Base-by-base conservation (phyloP, 2,888 invertebrate species). In the Mythimna loreyi region DNA sequence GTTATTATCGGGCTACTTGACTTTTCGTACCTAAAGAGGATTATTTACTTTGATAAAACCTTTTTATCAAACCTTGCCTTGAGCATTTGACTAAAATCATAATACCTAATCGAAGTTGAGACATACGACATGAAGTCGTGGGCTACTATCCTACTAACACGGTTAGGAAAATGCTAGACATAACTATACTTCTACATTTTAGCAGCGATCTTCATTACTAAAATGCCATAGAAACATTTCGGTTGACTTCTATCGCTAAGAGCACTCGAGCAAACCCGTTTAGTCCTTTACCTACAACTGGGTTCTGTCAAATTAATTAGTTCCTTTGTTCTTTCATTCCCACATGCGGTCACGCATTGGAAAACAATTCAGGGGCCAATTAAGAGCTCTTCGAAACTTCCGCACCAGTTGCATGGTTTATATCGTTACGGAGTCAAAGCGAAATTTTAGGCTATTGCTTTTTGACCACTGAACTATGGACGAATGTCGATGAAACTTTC, bases 391-490 rank as follows among this genome's bases (percentile, higher is more conserved):
- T 49, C 25, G 1, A 40, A 60, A 53, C 66, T 75, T 61, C 57
- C 62, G 45, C 66, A 21, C 23, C 52, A 53, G 43, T 50, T 49
- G 71, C 30, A 67, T 72, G 66, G 70, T 67, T 80, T 68, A 33
- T 23, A 40, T 40, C 50, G 43, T 72, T 60, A 60, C 43, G 11
- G 47, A 78, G 66, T 77, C 69, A 66, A 77, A 73, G 68, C 25
- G 47, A 23, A 57, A n/a, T 63, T 62, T 64, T 30, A 23, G 40
- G 6, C 8, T 19, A 62, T 63, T 50, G 19, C 3, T n/a, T 80
- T 71, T 61, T 40, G 36, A 28, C 50, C 16, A 43, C 28, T 60
- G 52, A 50, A 79, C 62, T 53, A 28, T 30, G 40, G 40, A 62
- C 19, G 67, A 47, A 63, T 63, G 16, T 58, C 25, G 13, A 67